Conservation (phyloP, 2,797 vertebrate species). For the Rousettus madagascariensis region DNA sequence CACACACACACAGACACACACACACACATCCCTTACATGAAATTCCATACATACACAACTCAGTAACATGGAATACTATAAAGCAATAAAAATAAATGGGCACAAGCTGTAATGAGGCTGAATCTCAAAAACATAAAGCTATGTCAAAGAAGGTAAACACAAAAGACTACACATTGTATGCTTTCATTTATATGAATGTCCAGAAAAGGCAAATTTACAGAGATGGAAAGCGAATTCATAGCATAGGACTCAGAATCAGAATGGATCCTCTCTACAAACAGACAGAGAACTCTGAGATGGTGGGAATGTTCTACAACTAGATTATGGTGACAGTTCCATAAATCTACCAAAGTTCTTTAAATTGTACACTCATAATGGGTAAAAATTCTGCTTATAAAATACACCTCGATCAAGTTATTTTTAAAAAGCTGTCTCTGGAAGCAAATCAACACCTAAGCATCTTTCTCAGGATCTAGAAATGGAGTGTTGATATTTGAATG, state of each 20-base stretch:
- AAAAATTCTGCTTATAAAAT: background rate
- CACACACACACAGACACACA: no score
- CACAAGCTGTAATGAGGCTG: background rate
- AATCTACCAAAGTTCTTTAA: background rate
- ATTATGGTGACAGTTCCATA: background rate
- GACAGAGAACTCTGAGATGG: background rate
- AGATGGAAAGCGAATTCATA: background rate
- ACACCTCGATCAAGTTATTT: background rate
- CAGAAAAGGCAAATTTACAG: background rate
- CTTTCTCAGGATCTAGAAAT: conserved; percentile 23
- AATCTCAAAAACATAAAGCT: background rate
- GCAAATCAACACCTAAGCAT: background rate
- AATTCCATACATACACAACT: background rate
- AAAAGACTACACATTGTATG: background rate
- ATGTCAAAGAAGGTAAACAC: background rate
- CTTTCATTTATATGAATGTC: background rate
- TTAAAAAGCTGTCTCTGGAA: background rate
- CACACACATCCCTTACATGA: background rate
- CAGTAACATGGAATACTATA: background rate
- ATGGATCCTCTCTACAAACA: background rate
- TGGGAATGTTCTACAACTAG: background rate
- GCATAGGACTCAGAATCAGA: background rate
- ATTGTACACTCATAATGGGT: background rate
- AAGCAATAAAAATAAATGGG: background rate
- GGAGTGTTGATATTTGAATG: background rate